Conservation (phyloP, 1,140 invertebrate genomes). For the Reticulitermes speratus region DNA sequence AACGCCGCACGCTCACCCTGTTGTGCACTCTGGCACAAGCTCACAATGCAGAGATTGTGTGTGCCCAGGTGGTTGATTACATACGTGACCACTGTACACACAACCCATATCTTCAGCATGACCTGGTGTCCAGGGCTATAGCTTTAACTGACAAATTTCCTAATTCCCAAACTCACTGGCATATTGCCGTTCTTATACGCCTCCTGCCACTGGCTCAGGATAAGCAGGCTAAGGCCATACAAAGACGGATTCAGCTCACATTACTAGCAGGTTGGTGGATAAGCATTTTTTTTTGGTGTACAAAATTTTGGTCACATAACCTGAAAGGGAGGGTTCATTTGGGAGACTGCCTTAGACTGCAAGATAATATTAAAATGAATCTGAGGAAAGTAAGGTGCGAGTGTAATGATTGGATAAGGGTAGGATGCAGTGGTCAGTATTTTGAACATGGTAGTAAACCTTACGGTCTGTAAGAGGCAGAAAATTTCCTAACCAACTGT, state of each 20-base stretch:
- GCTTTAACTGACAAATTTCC: conserved; percentile 11
- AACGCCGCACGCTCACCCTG: conserved; percentile 14
- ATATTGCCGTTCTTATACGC: conserved; percentile 15
- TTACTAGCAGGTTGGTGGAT: conserved; percentile 10
- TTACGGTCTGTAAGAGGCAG: too few relatives aligned
- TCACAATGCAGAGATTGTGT: conserved; percentile 6
- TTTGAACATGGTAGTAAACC: too few relatives aligned
- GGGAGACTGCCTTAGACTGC: too few relatives aligned
- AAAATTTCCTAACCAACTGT: not conserved
- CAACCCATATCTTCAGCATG: not conserved
- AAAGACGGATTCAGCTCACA: not conserved
- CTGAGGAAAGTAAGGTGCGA: too few relatives aligned
- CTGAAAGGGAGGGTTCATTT: too few relatives aligned
- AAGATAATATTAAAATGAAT: too few relatives aligned
- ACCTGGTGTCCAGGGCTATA: not conserved
- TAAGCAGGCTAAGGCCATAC: conserved; percentile 5
- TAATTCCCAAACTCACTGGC: not conserved
- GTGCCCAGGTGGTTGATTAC: conserved; percentile 5
- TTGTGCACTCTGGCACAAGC: conserved; percentile 4
- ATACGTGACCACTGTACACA: not conserved
- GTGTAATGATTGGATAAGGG: too few relatives aligned
- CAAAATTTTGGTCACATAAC: not conserved
- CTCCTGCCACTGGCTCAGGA: not conserved
- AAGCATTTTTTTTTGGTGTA: not conserved
- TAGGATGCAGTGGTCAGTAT: too few relatives aligned